A percentile compares a stretch with the other conserved stretches of the same genome.
phyloP scores from a whole-genome alignment of 2,888 invertebrate species.

The Tribolium freemani region DNA sequence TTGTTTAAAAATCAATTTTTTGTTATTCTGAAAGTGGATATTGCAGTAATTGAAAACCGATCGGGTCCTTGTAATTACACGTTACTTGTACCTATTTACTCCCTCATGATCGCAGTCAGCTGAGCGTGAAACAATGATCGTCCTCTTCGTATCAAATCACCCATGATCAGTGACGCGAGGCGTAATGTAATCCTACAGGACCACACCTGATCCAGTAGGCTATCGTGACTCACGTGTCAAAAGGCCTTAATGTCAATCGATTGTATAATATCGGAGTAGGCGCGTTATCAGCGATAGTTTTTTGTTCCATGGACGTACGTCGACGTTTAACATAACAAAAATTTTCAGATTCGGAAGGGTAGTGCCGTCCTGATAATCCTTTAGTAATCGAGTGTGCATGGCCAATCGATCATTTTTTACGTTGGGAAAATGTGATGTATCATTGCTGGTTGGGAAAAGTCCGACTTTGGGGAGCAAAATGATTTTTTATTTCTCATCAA shows the following conservation, averaged over 20 bases:
- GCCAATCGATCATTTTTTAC: conserved; percentile 68
- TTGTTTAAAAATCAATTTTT: background rate
- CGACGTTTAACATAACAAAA: conserved; percentile 65
- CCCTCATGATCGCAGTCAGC: conserved; percentile 55
- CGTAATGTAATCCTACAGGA: conserved; percentile 62
- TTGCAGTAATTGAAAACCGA: conserved; percentile 54
- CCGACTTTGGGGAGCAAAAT: background rate
- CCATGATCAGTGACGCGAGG: conserved; percentile 57
- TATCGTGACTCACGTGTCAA: conserved; percentile 41
- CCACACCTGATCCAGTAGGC: conserved; percentile 62
- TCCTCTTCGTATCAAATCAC: conserved; percentile 60
- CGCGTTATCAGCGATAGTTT: conserved; percentile 40
- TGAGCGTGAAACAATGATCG: conserved; percentile 62
- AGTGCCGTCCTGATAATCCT: conserved; percentile 64
- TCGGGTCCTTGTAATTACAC: conserved; percentile 52
- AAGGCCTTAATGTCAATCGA: conserved; percentile 14
- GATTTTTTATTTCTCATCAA: background rate
- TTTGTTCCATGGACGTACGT: conserved; percentile 59
- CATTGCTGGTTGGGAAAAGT: conserved; percentile 51
- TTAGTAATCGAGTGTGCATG: conserved; percentile 67
- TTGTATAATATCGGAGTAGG: conserved; percentile 1
- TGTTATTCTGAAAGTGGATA: background rate
- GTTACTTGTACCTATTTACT: conserved; percentile 54
- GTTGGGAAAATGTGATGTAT: conserved; percentile 65
- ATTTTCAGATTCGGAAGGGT: conserved; percentile 52